Conservation (phyloP, 1,140 invertebrate genomes). For the Aleiodes sp. region DNA sequence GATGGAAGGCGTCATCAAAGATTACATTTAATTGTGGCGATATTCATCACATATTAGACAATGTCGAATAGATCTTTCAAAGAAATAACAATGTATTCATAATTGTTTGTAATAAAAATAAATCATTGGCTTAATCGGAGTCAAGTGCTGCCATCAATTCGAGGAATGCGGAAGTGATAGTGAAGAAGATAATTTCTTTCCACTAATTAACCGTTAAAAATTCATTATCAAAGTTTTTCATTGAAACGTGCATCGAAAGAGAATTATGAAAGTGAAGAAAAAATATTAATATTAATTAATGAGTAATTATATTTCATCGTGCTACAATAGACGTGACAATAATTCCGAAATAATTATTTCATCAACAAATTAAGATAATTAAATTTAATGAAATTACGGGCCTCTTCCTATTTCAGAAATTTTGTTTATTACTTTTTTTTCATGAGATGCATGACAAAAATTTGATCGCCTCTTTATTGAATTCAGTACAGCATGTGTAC, state of each 20-base stretch:
- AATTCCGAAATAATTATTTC: neutral
- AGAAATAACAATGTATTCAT: neutral
- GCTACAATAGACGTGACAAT: neutral
- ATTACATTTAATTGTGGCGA: neutral
- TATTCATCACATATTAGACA: constrained; percentile 2
- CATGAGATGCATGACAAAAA: constrained; percentile 7
- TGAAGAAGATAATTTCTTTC: neutral
- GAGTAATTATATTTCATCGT: neutral
- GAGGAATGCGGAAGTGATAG: too few species aligned
- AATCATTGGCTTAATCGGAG: neutral
- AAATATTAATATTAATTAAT: constrained; percentile 4
- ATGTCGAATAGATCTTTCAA: neutral
- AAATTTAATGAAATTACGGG: neutral
- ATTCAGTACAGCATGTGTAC: constrained; percentile 4
- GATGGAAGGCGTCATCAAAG: neutral
- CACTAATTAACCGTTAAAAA: neutral
- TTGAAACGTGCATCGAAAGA: too few species aligned
- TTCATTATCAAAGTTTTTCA: too few species aligned
- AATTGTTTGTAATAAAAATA: neutral
- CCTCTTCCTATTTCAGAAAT: neutral
- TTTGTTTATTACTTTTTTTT: too few species aligned
- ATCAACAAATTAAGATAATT: neutral
- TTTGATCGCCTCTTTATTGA: constrained; percentile 2
- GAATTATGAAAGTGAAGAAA: neutral
- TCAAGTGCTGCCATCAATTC: too few species aligned